Conservation (phyloP, 2,888 invertebrate genomes). For the Tupiocoris notatus region DNA sequence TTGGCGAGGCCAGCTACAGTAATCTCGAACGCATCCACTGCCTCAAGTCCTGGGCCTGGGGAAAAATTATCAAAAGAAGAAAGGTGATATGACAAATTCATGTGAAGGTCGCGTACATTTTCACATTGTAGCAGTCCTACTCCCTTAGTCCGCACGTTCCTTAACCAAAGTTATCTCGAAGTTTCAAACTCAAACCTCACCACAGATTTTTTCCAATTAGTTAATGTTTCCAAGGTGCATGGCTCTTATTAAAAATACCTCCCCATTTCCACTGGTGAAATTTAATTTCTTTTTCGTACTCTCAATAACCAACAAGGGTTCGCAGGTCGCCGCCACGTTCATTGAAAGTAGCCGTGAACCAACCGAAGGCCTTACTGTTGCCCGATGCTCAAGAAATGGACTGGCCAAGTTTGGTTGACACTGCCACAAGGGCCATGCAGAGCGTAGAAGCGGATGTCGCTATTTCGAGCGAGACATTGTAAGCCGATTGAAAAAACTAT, state of each 20-base stretch:
- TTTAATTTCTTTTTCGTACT: not conserved
- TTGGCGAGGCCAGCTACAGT: conserved; percentile 67
- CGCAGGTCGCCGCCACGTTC: conserved; percentile 53
- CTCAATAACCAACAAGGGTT: conserved; percentile 3
- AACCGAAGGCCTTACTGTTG: conserved; percentile 53
- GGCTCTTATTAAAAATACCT: not conserved
- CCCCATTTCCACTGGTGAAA: not conserved
- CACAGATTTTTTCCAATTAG: no score
- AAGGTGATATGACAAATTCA: conserved; percentile 52
- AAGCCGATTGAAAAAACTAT: conserved; percentile 15
- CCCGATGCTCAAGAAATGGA: conserved; percentile 71
- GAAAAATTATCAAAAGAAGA: conserved; percentile 62
- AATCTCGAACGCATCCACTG: conserved; percentile 65
- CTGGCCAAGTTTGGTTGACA: conserved; percentile 78
- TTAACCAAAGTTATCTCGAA: no score
- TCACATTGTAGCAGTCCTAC: no score
- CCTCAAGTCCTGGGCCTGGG: conserved; percentile 55
- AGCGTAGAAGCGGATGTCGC: conserved; percentile 49
- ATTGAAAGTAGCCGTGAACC: conserved; percentile 50
- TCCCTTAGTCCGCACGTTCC: no score
- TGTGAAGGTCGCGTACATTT: not conserved
- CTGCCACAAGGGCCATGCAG: conserved; percentile 72
- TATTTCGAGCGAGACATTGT: conserved; percentile 28
- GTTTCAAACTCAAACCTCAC: no score
- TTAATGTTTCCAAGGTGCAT: no score